phyloP scores from a whole-genome alignment of 1,140 invertebrate species.

The Drosophila nasuta region DNA sequence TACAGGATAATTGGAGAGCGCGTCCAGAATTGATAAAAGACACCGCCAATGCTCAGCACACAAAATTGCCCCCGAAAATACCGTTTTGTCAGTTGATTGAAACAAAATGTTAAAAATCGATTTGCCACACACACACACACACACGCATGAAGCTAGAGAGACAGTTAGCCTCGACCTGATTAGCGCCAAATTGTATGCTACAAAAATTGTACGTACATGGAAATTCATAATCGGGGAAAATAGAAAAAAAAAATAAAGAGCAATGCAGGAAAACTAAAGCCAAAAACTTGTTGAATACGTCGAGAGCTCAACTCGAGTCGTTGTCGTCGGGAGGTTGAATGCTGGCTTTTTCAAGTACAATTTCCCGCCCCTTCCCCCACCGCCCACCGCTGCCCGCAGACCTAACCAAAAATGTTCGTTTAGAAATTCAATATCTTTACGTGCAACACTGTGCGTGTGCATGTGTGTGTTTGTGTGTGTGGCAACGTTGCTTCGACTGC shows the following conservation, averaged over 20 bases:
- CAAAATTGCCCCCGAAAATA: constrained; percentile 1
- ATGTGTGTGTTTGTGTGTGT: constrained; percentile 20
- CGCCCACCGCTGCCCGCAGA: not conserved
- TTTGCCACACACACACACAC: constrained; percentile 6
- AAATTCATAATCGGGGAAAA: not conserved
- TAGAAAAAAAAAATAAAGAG: not conserved
- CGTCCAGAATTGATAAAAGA: not conserved
- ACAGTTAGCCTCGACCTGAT: constrained; percentile 24
- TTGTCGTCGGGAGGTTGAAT: not conserved
- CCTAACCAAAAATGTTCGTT: constrained; percentile 41
- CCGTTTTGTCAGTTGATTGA: constrained; percentile 9
- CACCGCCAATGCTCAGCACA: not conserved
- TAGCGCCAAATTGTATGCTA: constrained; percentile 20
- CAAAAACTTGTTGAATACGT: constrained; percentile 70
- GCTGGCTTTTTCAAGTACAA: not conserved
- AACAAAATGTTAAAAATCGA: constrained; percentile 24
- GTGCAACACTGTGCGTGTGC: not conserved
- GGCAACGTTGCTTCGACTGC: constrained; percentile 50
- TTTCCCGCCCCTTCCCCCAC: not conserved
- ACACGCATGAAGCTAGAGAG: not conserved
- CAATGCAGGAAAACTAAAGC: constrained; percentile 15
- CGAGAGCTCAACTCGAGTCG: not conserved
- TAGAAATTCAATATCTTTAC: constrained; percentile 70
- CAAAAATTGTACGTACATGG: not conserved
- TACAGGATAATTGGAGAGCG: constrained; percentile 9